Percentiles rank a stretch among this genome's conserved stretches.
Evolutionary conservation across 2,113 vertebrate species (phyloP).

Genomic region (Astur gentilis): DNA sequence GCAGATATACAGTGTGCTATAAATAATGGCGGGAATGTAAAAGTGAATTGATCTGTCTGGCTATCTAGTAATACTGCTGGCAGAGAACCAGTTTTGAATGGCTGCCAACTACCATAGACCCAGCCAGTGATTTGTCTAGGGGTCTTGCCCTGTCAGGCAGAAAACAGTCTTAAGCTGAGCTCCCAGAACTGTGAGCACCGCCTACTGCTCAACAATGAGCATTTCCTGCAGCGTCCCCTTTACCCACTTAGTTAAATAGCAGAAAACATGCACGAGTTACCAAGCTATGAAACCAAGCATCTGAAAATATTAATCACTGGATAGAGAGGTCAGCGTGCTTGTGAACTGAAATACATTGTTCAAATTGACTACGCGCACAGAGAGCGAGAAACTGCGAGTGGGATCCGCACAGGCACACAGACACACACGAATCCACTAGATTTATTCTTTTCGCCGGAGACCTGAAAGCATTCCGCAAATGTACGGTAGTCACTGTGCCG

Average conservation of each 20-base stretch:
- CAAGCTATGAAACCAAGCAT: constrained; percentile 61
- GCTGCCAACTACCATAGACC: constrained; percentile 77
- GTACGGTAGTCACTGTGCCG: not conserved
- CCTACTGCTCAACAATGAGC: constrained; percentile 30
- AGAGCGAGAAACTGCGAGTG: constrained; percentile 3
- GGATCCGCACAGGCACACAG: not conserved
- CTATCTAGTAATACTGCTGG: constrained; percentile 81
- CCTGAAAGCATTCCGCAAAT: constrained; percentile 2
- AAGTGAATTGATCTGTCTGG: constrained; percentile 88
- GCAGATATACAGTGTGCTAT: constrained; percentile 81
- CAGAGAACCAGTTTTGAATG: constrained; percentile 77
- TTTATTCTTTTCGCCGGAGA: not conserved
- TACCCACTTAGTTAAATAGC: constrained; percentile 59
- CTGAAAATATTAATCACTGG: constrained; percentile 60
- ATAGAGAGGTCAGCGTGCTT: constrained; percentile 42
- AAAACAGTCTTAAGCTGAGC: constrained; percentile 77
- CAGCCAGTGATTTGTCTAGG: constrained; percentile 82
- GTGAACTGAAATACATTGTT: constrained; percentile 64
- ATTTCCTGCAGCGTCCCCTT: constrained; percentile 49
- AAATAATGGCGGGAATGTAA: constrained; percentile 85
- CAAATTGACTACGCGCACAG: not conserved
- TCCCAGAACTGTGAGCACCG: constrained; percentile 58
- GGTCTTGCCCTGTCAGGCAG: constrained; percentile 82
- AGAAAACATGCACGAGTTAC: constrained; percentile 63
- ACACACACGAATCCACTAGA: not conserved